Evolutionary conservation across 2,113 vertebrate species (phyloP).

Genomic region (Phyllostomus discolor): DNA sequence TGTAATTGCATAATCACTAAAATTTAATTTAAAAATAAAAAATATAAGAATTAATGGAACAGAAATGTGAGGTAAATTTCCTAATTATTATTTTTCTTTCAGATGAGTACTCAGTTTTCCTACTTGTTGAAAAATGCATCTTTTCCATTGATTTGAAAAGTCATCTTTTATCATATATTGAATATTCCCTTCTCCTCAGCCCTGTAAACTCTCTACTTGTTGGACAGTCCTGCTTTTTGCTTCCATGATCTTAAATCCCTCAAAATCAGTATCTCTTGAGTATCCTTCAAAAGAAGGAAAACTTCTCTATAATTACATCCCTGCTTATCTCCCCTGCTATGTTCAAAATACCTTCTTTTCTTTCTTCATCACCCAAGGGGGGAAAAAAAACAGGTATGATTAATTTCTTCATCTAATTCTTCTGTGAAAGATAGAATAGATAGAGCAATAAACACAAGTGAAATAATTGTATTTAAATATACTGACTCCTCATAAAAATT

Average conservation of each 20-base stretch:
- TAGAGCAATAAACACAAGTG: neutral
- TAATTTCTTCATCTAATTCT: constrained; percentile 32
- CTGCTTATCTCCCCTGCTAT: neutral
- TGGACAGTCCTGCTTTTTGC: neutral
- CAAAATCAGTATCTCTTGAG: neutral
- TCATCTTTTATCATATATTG: neutral
- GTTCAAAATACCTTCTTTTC: constrained; percentile 24
- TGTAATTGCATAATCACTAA: too few species aligned
- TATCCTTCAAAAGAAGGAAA: neutral
- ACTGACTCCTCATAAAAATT: neutral
- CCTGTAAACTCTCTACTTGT: neutral
- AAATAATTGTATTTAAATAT: constrained; percentile 16
- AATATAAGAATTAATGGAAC: neutral
- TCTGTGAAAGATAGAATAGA: neutral
- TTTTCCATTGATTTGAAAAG: neutral
- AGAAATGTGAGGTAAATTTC: neutral
- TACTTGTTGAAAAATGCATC: neutral
- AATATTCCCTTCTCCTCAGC: neutral
- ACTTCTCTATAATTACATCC: neutral
- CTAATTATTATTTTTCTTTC: neutral
- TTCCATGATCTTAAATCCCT: neutral
- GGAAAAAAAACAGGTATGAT: constrained; percentile 37
- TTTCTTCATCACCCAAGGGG: neutral
- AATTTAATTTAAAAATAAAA: too few species aligned
- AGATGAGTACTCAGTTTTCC: neutral